Evolutionary conservation across 2,888 invertebrate species (phyloP), one percentile per base, ranked within the genome.

Genomic region (Rhogogaster chlorosoma): DNA sequence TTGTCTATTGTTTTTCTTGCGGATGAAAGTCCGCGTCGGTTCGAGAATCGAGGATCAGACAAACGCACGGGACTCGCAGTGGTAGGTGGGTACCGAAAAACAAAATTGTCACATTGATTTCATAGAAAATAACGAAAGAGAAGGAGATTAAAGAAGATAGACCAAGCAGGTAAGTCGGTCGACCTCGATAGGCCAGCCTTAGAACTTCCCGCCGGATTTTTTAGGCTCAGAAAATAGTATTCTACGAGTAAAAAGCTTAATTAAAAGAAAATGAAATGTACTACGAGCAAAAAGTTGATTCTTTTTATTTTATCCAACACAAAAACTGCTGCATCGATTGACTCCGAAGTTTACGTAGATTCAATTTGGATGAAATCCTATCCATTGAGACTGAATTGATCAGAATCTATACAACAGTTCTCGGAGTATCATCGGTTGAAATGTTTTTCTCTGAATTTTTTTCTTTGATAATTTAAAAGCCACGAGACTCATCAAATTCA

Each of bases 1-100:
- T 70, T 70, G 70, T 70, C 36, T 36, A 36, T 70, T 70, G 70
- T 70, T 70, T 70, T 70, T 61, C 36, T 70, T 70, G 36, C 70
- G 36, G 70, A 36, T 70, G 32, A 70, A 70, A 70, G 70, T 32
- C 70, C n/a, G 15, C 32, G 5, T 18, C 70, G 32, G 9, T 36
- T 70, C 15, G 29, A 70, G 36, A 18, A 26, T 70, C 36, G 29
- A 70, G 70, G 36, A 61, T 70, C n/a, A 70, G 70, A 70, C n/a
- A n/a, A 70, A 70, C 70, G 70, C 32, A 36, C 45, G 9, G 49
- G 61, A 26, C 26, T 61, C 61, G 3, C 4, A 9, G 4, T 26
- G 26, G 22, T 12, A 61, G 61, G 26, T 26, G 22, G 5, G n/a
- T 6, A 53, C n/a, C 5, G n/a, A 53, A 10, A n/a, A n/a, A n/a